Evolutionary conservation across 2,797 vertebrate genomes (phyloP), one percentile per base, ranked within the genome.

Genomic region (Aulostomus chinensis): DNA sequence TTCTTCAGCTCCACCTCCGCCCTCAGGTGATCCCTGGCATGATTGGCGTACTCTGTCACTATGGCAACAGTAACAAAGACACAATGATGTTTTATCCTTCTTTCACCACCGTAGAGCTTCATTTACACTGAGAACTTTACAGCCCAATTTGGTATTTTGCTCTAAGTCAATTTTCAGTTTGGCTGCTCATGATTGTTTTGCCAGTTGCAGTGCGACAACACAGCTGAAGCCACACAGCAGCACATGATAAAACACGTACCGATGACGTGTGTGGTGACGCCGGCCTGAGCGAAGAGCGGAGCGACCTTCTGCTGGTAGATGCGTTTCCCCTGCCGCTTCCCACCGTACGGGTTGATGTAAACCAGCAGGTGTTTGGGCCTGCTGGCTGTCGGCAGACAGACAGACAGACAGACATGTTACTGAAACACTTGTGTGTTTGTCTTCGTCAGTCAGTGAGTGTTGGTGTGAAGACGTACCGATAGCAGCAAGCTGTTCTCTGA

Each of bases 301-400:
- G 93, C 94, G 17, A 98, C 96, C 58, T 95, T 96, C 66, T 91
- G 88, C 48, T 96, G 93, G 10, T 98, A 99, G 80, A 97, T 91
- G 47, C 67, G 86, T 71, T 93, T 92, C 30, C 94, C 96, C 33
- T 85, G 93, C 13, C 86, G 86, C 73, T 96, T 97, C 38, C 97
- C 97, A 32, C 96, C 92, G 0, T 85, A 93, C 0, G 97, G 97
- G 80, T 99, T 99, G 86, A 99, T 95, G 78, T 98, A 99, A 48
- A 99, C 94, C 64, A 98, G 92, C 68, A 99, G 79, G 9, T 85
- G 91, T 86, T 93, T 95, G 49, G 96, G 97, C 84, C 96, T 87
- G 36, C 75, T 89, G 5, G 86, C 97, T 98, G 63, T n/a, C 22
- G 10, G 31, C 2, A 9, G 59, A 52, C 43, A 48, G 31, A 36